Evolutionary conservation across 2,888 invertebrate species (phyloP).

Genomic region (Epinotia nisella): DNA sequence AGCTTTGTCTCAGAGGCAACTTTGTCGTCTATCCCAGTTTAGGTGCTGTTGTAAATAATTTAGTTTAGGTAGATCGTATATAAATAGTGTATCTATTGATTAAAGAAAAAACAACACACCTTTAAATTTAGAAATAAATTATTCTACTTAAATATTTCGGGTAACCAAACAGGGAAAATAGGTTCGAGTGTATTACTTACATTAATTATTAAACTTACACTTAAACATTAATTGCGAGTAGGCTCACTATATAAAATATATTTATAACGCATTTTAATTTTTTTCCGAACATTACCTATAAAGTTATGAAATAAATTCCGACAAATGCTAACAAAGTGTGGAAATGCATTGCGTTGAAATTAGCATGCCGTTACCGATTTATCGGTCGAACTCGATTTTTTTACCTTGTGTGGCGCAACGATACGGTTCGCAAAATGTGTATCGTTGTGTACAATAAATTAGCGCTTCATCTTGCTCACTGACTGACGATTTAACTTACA

Average conservation of each 20-base stretch:
- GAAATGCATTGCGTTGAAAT: slow-evolving; percentile 68
- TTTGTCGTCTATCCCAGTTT: too few species aligned
- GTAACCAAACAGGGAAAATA: too few species aligned
- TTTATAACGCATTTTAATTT: background rate
- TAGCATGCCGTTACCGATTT: slow-evolving; percentile 75
- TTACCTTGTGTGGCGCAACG: slow-evolving; percentile 68
- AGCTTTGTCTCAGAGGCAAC: too few species aligned
- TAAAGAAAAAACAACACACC: too few species aligned
- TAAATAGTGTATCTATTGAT: too few species aligned
- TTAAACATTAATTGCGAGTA: too few species aligned
- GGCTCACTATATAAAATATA: background rate
- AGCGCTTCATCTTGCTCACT: slow-evolving; percentile 49
- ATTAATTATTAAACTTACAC: too few species aligned
- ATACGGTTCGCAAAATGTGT: slow-evolving; percentile 79
- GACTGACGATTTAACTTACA: background rate
- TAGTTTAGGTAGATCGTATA: too few species aligned
- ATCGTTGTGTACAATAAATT: slow-evolving; percentile 72
- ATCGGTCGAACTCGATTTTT: slow-evolving; percentile 68
- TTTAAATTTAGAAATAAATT: too few species aligned
- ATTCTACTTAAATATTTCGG: too few species aligned
- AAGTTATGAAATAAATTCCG: slow-evolving; percentile 53
- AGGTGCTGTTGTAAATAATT: too few species aligned
- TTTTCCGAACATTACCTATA: slow-evolving; percentile 32
- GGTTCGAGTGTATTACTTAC: too few species aligned
- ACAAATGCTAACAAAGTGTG: slow-evolving; percentile 55